Evolutionary conservation across 1,140 invertebrate genomes (phyloP).

Genomic region (Heterodera carotae): DNA sequence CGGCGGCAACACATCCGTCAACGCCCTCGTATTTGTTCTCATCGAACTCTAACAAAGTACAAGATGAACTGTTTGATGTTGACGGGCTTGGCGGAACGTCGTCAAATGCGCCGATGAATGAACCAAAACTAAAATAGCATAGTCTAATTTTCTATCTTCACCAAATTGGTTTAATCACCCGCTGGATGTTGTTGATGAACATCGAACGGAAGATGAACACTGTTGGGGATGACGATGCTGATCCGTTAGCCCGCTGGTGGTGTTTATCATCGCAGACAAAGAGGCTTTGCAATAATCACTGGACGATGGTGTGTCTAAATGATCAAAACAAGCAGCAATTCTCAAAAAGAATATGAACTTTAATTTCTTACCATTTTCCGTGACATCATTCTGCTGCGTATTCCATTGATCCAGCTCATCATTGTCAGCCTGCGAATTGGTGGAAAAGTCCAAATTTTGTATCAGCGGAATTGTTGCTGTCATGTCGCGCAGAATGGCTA

Average conservation of each 20-base stretch:
- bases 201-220: background rate
- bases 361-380: background rate
- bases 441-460: background rate
- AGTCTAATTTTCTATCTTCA: too few species aligned
- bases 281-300: background rate
- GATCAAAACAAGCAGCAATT: too few species aligned
- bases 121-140: background rate
- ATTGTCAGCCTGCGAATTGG: background rate
- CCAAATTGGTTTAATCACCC: background rate
- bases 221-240: background rate
- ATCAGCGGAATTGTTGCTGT: conserved; percentile 8
- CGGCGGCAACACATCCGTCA: background rate
- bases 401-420: background rate
- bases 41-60: background rate
- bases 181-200: background rate
- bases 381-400: background rate
- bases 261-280: background rate
- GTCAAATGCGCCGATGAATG: background rate
- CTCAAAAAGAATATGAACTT: too few species aligned
- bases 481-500: conserved; percentile 16
- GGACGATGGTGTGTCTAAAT: too few species aligned
- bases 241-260: too few species aligned
- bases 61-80: background rate
- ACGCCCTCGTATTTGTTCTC: background rate
- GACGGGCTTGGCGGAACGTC: background rate